Evolutionary conservation across 2,113 vertebrate species (phyloP).

Genomic region (Amblyopsis rosae): DNA sequence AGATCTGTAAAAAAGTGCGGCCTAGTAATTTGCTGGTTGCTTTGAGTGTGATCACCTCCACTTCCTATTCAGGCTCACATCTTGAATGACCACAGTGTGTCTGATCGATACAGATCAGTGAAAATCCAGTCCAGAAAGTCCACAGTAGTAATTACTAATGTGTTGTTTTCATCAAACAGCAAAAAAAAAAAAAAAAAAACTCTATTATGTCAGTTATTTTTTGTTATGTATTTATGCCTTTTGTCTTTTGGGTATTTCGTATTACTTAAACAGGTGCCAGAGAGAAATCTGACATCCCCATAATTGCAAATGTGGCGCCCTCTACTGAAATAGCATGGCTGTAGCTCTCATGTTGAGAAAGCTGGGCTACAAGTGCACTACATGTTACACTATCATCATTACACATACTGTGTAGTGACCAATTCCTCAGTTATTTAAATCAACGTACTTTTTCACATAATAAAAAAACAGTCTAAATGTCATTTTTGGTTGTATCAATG

Average conservation of each 20-base stretch:
- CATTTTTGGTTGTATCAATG: neutral
- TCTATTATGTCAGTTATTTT: neutral
- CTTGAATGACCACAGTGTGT: conserved; percentile 42
- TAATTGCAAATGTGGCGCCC: conserved; percentile 51
- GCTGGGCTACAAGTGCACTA: neutral
- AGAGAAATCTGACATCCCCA: neutral
- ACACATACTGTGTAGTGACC: too few species aligned
- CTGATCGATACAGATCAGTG: conserved; percentile 19
- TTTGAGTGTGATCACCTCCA: conserved; percentile 25
- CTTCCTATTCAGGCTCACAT: conserved; percentile 48
- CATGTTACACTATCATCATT: too few species aligned
- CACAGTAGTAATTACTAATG: neutral
- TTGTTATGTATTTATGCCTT: neutral
- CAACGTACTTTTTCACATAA: neutral
- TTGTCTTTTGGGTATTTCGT: conserved; percentile 14
- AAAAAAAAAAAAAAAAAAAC: too few species aligned
- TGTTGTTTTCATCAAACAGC: too few species aligned
- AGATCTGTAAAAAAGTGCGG: conserved; percentile 1
- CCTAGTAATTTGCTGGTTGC: conserved; percentile 16
- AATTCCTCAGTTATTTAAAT: too few species aligned
- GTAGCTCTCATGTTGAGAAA: conserved; percentile 11
- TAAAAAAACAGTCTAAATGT: neutral
- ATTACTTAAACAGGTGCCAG: neutral
- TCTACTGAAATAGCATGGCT: conserved; percentile 48
- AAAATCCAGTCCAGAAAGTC: conserved; percentile 6